phyloP scores from a whole-genome alignment of 2,113 vertebrate species.

The Cinclus mexicanus region DNA sequence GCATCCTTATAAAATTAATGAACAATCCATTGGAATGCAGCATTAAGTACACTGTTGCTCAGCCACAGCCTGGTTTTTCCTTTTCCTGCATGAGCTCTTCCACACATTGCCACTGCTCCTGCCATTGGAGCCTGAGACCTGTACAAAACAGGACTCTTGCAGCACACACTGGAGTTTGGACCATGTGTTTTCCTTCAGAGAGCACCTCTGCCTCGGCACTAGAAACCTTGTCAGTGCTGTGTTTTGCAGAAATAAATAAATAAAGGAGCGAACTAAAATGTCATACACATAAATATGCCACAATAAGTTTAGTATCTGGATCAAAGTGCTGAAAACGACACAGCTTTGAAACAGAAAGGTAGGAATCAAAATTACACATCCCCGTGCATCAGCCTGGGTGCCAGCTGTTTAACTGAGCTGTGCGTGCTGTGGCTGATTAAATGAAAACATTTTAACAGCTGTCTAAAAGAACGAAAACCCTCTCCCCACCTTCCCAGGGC shows the following conservation, averaged over 20 bases:
- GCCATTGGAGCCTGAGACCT: background rate
- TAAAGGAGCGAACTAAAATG: conserved; percentile 26
- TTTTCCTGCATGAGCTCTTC: background rate
- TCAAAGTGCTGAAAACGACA: conserved; percentile 43
- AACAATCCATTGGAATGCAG: background rate
- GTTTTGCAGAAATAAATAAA: conserved; percentile 42
- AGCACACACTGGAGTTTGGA: background rate
- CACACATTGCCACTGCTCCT: background rate
- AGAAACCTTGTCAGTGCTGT: background rate
- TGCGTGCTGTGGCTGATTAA: background rate
- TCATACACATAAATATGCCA: conserved; percentile 59
- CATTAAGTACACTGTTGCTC: background rate
- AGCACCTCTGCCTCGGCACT: background rate
- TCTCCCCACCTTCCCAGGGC: background rate
- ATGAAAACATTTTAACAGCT: conserved; percentile 32
- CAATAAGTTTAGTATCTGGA: conserved; percentile 33
- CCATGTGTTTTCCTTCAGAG: background rate
- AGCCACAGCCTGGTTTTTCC: background rate
- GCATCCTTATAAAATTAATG: background rate
- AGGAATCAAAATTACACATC: conserved; percentile 23
- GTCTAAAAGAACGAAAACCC: background rate
- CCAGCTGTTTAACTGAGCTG: conserved; percentile 4
- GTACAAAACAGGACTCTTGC: background rate
- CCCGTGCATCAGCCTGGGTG: background rate
- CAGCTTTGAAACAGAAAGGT: conserved; percentile 47